Percentiles rank a stretch among this genome's conserved stretches.
These are phyloP conservation scores for Scomber scombrus DNA, from an alignment of 2,113 vertebrate genomes.

Conservation along the genomic window DNA sequence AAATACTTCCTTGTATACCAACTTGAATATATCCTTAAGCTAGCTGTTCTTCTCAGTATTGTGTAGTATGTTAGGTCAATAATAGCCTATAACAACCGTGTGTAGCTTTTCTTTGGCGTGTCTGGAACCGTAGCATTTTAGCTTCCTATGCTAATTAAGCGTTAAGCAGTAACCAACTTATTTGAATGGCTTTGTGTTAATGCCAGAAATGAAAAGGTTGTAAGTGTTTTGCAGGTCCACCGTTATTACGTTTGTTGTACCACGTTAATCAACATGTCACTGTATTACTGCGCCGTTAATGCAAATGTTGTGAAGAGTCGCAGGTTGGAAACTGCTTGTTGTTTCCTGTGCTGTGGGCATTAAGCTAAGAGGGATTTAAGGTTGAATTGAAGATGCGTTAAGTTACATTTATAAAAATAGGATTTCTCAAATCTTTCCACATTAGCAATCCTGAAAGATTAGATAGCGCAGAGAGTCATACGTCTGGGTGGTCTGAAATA, in stretches of 20 bases:
- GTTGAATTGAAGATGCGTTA: not conserved
- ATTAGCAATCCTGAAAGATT: not conserved
- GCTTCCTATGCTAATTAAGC: slow-evolving; percentile 33
- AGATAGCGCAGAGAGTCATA: not conserved
- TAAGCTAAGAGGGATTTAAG: not conserved
- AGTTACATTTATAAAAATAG: too few relatives aligned
- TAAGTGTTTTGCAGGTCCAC: not conserved
- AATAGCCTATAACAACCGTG: not conserved
- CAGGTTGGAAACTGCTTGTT: too few relatives aligned
- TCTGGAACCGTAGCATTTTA: slow-evolving; percentile 15
- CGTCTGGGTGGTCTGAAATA: too few relatives aligned
- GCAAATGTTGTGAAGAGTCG: too few relatives aligned
- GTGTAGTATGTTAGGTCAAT: not conserved
- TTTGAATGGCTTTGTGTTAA: not conserved
- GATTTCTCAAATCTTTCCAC: not conserved
- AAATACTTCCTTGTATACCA: too few relatives aligned
- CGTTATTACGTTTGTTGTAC: not conserved
- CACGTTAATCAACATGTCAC: too few relatives aligned
- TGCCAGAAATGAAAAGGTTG: not conserved
- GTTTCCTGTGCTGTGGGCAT: not conserved
- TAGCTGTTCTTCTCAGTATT: not conserved
- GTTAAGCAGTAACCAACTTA: too few relatives aligned
- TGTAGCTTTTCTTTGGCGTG: not conserved
- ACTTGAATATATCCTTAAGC: not conserved
- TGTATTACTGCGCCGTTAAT: too few relatives aligned